A percentile compares a stretch with the other conserved stretches of the same genome.
These are phyloP conservation scores for Dynastes hyllus DNA, from an alignment of 2,888 invertebrate species.

Conservation along the genomic window DNA sequence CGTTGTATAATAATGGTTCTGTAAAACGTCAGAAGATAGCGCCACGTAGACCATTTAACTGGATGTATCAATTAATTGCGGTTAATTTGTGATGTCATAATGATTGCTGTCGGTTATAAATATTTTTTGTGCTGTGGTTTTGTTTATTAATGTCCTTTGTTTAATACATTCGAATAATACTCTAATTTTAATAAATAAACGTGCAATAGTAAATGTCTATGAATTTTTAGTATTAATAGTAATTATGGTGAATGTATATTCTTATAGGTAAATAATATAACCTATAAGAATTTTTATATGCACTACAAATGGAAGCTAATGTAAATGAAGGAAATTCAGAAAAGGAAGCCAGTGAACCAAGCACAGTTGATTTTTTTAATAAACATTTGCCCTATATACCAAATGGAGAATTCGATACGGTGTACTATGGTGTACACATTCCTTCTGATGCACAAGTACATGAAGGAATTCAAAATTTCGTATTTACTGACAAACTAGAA, in stretches of 20 bases:
- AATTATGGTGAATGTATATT: slow-evolving; percentile 36
- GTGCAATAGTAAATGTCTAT: neutral
- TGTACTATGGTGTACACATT: slow-evolving; percentile 68
- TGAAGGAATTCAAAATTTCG: slow-evolving; percentile 62
- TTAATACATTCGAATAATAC: neutral
- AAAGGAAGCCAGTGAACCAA: neutral
- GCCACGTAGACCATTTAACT: neutral
- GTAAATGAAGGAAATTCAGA: slow-evolving; percentile 25
- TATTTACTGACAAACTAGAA: slow-evolving; percentile 82
- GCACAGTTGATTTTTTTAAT: slow-evolving; percentile 23
- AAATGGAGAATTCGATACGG: slow-evolving; percentile 41
- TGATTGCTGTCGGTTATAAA: slow-evolving; percentile 25
- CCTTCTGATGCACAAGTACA: slow-evolving; percentile 62
- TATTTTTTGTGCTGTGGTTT: slow-evolving; percentile 36
- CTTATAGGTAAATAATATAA: slow-evolving; percentile 39
- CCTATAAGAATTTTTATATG: slow-evolving; percentile 43
- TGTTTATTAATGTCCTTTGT: slow-evolving; percentile 30
- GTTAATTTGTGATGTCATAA: slow-evolving; percentile 42
- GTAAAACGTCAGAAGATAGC: slow-evolving; percentile 12
- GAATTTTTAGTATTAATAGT: slow-evolving; percentile 1
- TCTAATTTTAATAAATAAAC: slow-evolving; percentile 33
- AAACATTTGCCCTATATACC: slow-evolving; percentile 19
- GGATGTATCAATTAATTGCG: slow-evolving; percentile 6
- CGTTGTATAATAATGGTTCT: too few relatives aligned
- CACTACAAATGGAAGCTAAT: slow-evolving; percentile 43